Percentiles rank a stretch among this genome's conserved stretches.
phyloP scores from a whole-genome alignment of 2,113 vertebrate species.

The Hystrix brachyura region DNA sequence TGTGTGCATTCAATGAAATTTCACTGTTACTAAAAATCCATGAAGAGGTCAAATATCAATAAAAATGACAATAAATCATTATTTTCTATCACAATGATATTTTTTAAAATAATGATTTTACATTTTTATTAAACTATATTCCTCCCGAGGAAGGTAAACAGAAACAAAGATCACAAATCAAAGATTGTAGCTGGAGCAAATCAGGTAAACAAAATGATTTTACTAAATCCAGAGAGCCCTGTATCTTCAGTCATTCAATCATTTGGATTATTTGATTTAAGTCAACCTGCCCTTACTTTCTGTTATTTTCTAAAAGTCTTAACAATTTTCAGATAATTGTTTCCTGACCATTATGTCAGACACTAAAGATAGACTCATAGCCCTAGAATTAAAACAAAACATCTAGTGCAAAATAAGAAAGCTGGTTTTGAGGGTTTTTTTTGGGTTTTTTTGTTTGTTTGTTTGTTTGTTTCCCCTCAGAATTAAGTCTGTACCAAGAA shows the following conservation, averaged over 20 bases:
- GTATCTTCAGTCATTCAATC: neutral
- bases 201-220: conserved; percentile 1
- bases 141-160: neutral
- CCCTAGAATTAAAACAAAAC: conserved; percentile 76
- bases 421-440: neutral
- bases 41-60: neutral
- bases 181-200: neutral
- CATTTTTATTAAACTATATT: neutral
- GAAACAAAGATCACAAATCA: neutral
- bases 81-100: neutral
- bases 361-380: conserved; percentile 66
- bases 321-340: conserved; percentile 68
- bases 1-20: neutral
- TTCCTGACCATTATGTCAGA: conserved; percentile 70
- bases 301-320: conserved; percentile 36
- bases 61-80: neutral
- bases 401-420: conserved; percentile 61
- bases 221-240: neutral
- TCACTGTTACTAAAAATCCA: neutral
- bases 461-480: neutral
- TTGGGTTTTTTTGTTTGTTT: neutral
- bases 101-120: neutral
- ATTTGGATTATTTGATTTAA: neutral
- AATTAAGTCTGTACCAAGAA: neutral
- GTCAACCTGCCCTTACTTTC: neutral